Percentiles rank a stretch among this genome's conserved stretches.
Conservation (phyloP, 2,797 vertebrate species). For the Melanotaenia maccullochi region DNA sequence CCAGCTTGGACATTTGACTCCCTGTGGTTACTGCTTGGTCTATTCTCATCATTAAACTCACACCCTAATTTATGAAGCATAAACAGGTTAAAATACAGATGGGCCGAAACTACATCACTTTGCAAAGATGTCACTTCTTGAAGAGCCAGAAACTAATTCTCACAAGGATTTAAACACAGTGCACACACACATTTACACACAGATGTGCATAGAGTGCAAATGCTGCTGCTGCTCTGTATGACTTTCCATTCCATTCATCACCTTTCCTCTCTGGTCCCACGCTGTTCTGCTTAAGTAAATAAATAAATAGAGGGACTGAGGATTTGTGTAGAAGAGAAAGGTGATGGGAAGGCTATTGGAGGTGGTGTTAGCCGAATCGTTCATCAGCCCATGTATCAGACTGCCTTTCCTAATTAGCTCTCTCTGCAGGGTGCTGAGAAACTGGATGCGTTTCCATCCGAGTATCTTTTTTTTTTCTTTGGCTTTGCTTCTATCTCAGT, state of each 20-base stretch:
- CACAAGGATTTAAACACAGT: conserved; percentile 12
- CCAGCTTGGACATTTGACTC: conserved; percentile 29
- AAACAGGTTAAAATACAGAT: conserved; percentile 21
- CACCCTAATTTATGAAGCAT: conserved; percentile 10
- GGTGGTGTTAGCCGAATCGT: conserved; percentile 63
- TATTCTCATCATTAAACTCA: conserved; percentile 39
- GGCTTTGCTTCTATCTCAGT: conserved; percentile 36
- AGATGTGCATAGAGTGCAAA: conserved; percentile 29
- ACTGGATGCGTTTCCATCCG: conserved; percentile 29
- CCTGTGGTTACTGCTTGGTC: conserved; percentile 19
- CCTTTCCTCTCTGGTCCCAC: conserved; percentile 55
- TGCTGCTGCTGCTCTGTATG: conserved; percentile 37
- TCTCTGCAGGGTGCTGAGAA: conserved; percentile 56
- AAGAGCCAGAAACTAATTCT: conserved; percentile 34
- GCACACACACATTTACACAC: conserved; percentile 21
- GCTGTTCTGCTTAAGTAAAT: conserved; percentile 67
- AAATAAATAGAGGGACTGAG: conserved; percentile 68
- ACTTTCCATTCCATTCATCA: conserved; percentile 67
- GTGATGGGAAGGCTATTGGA: conserved; percentile 57
- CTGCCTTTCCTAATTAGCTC: conserved; percentile 60
- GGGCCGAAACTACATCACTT: conserved; percentile 31
- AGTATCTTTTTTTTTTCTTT: conserved; percentile 37
- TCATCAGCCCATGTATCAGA: conserved; percentile 62
- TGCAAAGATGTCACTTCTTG: conserved; percentile 29
- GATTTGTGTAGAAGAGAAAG: conserved; percentile 57